Evolutionary conservation across 2,113 vertebrate species (phyloP), one percentile per base, ranked within the genome.

Genomic region (Chamaea fasciata): DNA sequence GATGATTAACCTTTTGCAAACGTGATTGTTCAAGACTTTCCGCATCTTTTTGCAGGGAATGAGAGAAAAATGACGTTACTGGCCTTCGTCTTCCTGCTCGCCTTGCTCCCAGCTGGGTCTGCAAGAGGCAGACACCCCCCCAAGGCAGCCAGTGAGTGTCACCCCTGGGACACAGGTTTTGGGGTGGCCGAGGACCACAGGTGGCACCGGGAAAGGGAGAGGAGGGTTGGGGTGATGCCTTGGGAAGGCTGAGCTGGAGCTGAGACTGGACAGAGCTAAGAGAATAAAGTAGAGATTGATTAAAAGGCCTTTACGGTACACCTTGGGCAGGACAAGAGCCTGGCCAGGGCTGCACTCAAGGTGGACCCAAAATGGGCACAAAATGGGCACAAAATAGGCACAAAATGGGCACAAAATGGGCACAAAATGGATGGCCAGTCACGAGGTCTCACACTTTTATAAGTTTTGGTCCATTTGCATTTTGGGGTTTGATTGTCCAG

Each of bases 41-140:
- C 33, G 0, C 23, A 0, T 49, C 16, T 93, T 46, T 46, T 74
- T 89, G 41, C 88, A 92, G 94, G 86, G 63, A 76, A 87, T 50
- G 79, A 23, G 21, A 88, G 64, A 24, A 94, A 80, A 91, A 97
- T 67, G 71, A 49, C 39, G 33, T 35, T 62, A 2, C 50, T 94
- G 16, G 24, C 15, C 0, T 8, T 98, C 12, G 0, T 93, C 79
- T 52, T 95, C 47, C 88, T 98, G 80, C 87, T 98, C 7, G 4
- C 83, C 68, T 1, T 83, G 76, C 57, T 97, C 37, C 85, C 97
- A 67, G 95, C 83, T 42, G 65, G 6, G 57, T 80, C 73, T 73
- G 47, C 41, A 5, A 75, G 17, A 2, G 28, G 80, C 88, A 89
- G 64, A 46, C 15, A 92, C 65, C 81, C 0, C 30, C 79, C 70